Base-by-base conservation (phyloP, 2,113 vertebrate species). In the Passerina amoena region DNA sequence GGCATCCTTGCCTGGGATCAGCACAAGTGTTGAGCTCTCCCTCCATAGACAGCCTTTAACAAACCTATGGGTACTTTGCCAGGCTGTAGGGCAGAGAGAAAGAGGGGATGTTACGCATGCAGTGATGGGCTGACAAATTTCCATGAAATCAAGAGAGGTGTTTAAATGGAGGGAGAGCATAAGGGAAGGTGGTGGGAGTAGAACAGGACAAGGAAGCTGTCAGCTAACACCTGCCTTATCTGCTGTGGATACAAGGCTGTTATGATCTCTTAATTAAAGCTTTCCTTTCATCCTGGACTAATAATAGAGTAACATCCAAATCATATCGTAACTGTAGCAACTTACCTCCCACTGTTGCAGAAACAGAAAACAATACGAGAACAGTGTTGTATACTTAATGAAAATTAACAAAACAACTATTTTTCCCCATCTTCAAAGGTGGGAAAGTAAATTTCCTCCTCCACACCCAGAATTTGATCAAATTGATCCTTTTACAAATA, bases 211-310 rank as follows among this genome's bases (percentile, higher is more conserved):
- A 91, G 45, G 68, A 84, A 85, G 57, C 50, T 86, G 50, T 94
- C 80, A 76, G 73, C 65, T 79, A 89, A 89, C 66, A 65, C 35
- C 56, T 94, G 27, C 45, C 48, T 86, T 65, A 88, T 94, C 51
- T 90, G 38, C 81, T 78, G 42, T 65, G 86, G 60, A 57, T 92
- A 79, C 57, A 73, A 72, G 78, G 66, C 45, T 93, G 40, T 90
- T 94, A 50, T 3, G 44, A 88, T 93, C 80, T 71, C 60, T 78
- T 96, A 93, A 96, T 93, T 88, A 90, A 93, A 86, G 51, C 72
- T 88, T 91, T 90, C 44, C 80, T 95, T 96, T 97, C 44, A 88
- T 93, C 56, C 64, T 88, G 0, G 0, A 40, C 64, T 90, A 92
- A 91, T 85, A 91, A 77, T 28, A 92, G 60, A 75, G 56, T 86